These are phyloP conservation scores for Scaptomyza reducta DNA, from an alignment of 2,888 invertebrate genomes.

Conservation along the genomic window DNA sequence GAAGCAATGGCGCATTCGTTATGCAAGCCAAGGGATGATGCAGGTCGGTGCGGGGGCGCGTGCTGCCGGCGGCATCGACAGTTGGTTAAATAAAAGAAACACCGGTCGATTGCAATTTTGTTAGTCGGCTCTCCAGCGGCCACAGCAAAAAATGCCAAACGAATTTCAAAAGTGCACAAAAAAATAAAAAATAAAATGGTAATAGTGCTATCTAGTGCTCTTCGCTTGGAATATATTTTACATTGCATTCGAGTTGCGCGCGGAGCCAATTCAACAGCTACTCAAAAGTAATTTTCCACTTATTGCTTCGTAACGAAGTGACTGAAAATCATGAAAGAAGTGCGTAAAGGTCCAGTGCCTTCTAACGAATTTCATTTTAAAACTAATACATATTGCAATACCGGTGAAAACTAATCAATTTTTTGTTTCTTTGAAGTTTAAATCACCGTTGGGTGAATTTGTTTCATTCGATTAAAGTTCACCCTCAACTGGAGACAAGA, in stretches of 20 bases:
- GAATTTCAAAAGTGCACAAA: not conserved
- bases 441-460: not conserved
- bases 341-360: no score
- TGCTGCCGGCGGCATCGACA: not conserved
- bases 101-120: conserved; percentile 25
- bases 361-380: no score
- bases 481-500: not conserved
- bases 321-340: no score
- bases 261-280: no score
- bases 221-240: conserved; percentile 5
- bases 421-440: not conserved
- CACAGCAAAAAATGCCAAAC: not conserved
- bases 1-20: conserved; percentile 23
- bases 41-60: not conserved
- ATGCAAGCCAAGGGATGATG: conserved; percentile 13
- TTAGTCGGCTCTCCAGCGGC: conserved; percentile 9
- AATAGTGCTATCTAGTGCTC: not conserved
- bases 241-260: not conserved
- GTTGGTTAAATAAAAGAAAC: conserved; percentile 17
- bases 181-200: not conserved
- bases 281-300: no score
- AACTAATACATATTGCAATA: no score
- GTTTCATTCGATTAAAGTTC: not conserved
- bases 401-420: no score
- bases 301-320: no score